Evolutionary conservation across 2,888 invertebrate species (phyloP).

Genomic region (Abrostola tripartita): DNA sequence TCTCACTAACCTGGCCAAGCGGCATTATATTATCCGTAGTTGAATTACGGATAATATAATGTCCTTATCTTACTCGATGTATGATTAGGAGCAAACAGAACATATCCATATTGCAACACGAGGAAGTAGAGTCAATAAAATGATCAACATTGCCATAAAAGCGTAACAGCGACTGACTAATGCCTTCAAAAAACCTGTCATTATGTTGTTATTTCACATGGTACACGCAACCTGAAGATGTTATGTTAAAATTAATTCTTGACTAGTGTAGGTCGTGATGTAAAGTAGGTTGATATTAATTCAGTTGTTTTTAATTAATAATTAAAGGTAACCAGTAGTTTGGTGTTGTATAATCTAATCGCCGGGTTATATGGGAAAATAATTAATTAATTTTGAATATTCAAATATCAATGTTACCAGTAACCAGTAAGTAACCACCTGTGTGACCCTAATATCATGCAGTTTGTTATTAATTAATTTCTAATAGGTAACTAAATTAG

Average conservation of each 20-base stretch:
- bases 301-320: conserved; percentile 42
- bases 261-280: conserved; percentile 48
- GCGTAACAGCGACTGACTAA: conserved; percentile 41
- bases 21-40: too few relatives aligned
- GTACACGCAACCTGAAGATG: conserved; percentile 47
- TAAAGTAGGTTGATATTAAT: conserved; percentile 50
- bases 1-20: background rate
- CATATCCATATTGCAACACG: conserved; percentile 39
- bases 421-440: conserved; percentile 17
- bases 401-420: conserved; percentile 25
- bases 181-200: conserved; percentile 50
- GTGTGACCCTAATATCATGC: conserved; percentile 8
- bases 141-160: conserved; percentile 50
- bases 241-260: conserved; percentile 48
- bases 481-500: background rate
- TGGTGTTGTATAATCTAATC: conserved; percentile 10
- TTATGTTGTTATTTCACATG: conserved; percentile 52
- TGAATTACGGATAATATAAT: conserved; percentile 12
- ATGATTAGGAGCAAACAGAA: conserved; percentile 10
- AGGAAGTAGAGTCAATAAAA: conserved; percentile 51
- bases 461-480: background rate
- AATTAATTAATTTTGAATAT: conserved; percentile 32
- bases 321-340: conserved; percentile 35
- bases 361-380: conserved; percentile 22
- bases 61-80: conserved; percentile 3